Evolutionary conservation across 2,888 invertebrate genomes (phyloP).

Genomic region (Cryptocheilus praepositus): DNA sequence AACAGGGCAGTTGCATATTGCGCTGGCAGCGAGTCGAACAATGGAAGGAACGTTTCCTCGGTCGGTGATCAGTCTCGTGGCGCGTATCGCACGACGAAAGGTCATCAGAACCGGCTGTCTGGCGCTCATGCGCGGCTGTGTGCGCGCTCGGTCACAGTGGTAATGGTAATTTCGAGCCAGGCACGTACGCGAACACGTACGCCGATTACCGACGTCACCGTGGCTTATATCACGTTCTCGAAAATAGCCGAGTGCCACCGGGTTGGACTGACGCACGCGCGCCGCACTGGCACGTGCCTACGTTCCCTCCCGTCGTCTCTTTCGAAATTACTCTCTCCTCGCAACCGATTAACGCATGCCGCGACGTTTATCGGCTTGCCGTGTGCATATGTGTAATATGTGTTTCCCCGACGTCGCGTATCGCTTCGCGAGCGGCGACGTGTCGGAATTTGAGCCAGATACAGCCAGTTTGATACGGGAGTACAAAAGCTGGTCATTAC

Average conservation of each 20-base stretch:
- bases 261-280: conserved; percentile 66
- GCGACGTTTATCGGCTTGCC: conserved; percentile 49
- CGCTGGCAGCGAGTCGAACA: conserved; percentile 31
- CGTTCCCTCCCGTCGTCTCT: conserved; percentile 1
- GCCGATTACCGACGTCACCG: conserved; percentile 46
- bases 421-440: conserved; percentile 27
- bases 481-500: no score
- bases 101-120: conserved; percentile 53
- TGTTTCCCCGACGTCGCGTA: conserved; percentile 18
- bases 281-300: conserved; percentile 69
- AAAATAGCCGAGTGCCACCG: conserved; percentile 66
- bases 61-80: conserved; percentile 51
- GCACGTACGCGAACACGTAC: conserved; percentile 19
- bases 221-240: conserved; percentile 58
- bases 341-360: conserved; percentile 55
- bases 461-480: conserved; percentile 6
- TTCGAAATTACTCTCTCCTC: conserved; percentile 39
- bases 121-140: conserved; percentile 22
- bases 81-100: conserved; percentile 52
- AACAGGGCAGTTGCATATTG: background rate
- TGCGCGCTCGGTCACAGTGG: conserved; percentile 24
- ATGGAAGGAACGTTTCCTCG: conserved; percentile 36
- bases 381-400: no score
- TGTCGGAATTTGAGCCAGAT: conserved; percentile 19
- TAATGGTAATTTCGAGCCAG: conserved; percentile 50